A percentile compares a stretch with the other conserved stretches of the same genome.
phyloP scores from a whole-genome alignment of 92 coral and sea anemone genomes.

The Virgularia gustaviana region DNA sequence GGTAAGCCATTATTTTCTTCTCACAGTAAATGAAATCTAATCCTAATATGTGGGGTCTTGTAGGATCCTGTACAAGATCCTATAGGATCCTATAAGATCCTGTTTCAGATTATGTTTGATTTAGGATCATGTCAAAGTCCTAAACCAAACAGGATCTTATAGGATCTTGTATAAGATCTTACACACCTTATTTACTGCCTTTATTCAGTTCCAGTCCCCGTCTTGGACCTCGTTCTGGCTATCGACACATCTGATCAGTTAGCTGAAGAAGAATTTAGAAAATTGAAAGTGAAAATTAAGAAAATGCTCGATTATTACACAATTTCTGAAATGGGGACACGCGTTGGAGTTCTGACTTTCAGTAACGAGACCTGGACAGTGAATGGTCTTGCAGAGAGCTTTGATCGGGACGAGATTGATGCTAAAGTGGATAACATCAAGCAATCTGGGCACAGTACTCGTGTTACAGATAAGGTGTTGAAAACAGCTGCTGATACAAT shows the following conservation, averaged over 20 bases:
- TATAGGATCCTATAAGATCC: no score
- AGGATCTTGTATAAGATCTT: no score
- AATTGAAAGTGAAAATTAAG: conserved; percentile 60
- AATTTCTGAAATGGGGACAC: conserved; percentile 61
- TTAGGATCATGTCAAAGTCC: no score
- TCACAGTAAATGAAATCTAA: no score
- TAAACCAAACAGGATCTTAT: no score
- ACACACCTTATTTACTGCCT: background rate
- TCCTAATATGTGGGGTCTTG: no score
- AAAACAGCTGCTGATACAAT: conserved; percentile 52
- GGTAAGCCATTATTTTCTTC: no score
- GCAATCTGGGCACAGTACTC: conserved; percentile 49
- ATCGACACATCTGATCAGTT: conserved; percentile 73
- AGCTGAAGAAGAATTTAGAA: conserved; percentile 42
- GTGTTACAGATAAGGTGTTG: conserved; percentile 63
- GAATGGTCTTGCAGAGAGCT: conserved; percentile 55
- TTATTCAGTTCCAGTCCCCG: conserved; percentile 40
- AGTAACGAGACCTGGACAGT: conserved; percentile 57
- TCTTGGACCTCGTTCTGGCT: conserved; percentile 74
- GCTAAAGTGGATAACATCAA: conserved; percentile 56
- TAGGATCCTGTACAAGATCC: no score
- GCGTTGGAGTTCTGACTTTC: conserved; percentile 66
- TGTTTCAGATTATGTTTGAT: no score
- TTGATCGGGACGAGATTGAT: conserved; percentile 51
- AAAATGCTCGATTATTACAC: conserved; percentile 55